Evolutionary conservation across 2,113 vertebrate genomes (phyloP).

Genomic region (Spilogale gracilis): DNA sequence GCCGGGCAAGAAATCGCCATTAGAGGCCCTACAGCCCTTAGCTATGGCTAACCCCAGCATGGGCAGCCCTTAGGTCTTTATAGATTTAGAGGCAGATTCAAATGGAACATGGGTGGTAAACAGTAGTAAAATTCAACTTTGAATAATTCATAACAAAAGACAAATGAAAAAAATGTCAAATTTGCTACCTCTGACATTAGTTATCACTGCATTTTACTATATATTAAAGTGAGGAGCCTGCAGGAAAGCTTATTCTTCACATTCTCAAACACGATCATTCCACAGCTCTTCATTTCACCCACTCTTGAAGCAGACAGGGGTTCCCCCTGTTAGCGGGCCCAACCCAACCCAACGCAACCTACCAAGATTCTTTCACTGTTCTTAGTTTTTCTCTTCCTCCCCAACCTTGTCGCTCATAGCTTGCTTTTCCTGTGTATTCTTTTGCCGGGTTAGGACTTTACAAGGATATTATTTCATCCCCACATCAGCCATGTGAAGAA

Average conservation of each 20-base stretch:
- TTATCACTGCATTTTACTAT: neutral
- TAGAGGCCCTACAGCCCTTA: neutral
- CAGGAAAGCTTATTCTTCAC: neutral
- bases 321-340: neutral
- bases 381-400: neutral
- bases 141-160: constrained; percentile 50
- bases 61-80: neutral
- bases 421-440: neutral
- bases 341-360: neutral
- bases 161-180: neutral
- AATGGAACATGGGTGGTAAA: neutral
- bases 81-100: neutral
- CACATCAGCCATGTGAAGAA: neutral
- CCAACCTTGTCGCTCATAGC: neutral
- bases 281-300: neutral
- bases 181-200: neutral
- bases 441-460: neutral
- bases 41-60: neutral
- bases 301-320: neutral
- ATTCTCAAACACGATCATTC: neutral
- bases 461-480: neutral
- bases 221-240: neutral
- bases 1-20: neutral
- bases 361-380: neutral
- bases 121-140: neutral